Base-by-base conservation (phyloP, 1,140 invertebrate species). In the Phortica variegata region DNA sequence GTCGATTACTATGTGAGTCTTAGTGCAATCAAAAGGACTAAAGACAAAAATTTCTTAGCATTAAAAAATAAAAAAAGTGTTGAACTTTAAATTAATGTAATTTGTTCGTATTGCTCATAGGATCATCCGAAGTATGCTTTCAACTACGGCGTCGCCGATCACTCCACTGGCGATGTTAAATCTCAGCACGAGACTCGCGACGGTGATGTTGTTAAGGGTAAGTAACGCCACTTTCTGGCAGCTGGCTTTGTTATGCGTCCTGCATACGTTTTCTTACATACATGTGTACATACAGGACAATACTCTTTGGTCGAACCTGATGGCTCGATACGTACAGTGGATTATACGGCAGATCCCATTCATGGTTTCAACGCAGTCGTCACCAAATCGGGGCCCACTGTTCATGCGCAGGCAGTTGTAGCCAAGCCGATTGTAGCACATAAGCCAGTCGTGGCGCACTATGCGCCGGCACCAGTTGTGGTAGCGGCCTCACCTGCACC, bases 241-340 rank as follows among this genome's bases (percentile, higher is more conserved):
- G 10, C 16, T 15, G 23, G 1, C 16, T 47, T 49, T 42, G 52
- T 16, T 19, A 17, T 41, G 23, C 18, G 1, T 9, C 32, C 2
- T 36, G 2, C 19, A 1, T 19, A 0, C 18, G 6, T 9, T 12
- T 29, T 29, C 12, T 29, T 29, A 6, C 26, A 29, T 7, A 29
- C 3, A n/a, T n/a, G n/a, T n/a, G n/a, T n/a, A n/a, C n/a, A 57
- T 54, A 1, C 58, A 78, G 84, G 84, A n/a, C 83, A 84, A 73
- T 85, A 84, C 54, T 83, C 81, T 2, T 74, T 86, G 21, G 78
- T 86, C 18, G 85, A 88, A 60, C 80, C 86, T 13, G 86, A 88
- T 55, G 86, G 87, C 33, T 82, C 83, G 12, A 79, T 83, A 9
- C 78, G 86, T 39, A 85, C 82, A 13, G 84, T 85, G 10, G 82